phyloP scores from a whole-genome alignment of 2,797 vertebrate species.

The Eupleurogrammus muticus region DNA sequence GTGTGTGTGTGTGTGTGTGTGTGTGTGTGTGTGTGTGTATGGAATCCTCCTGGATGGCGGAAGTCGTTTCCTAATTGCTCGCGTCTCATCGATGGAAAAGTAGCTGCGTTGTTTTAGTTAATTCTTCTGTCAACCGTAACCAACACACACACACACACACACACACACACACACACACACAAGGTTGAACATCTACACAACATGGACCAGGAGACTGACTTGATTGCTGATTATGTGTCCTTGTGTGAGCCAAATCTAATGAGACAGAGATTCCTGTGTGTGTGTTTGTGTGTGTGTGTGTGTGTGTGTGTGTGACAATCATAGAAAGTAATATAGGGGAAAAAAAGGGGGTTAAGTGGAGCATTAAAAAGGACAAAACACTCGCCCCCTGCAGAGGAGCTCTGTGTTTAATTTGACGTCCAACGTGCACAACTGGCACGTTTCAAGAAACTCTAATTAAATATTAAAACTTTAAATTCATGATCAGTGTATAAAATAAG shows the following conservation, averaged over 20 bases:
- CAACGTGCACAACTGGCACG: not conserved
- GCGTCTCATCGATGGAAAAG: constrained; percentile 58
- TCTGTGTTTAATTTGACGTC: not conserved
- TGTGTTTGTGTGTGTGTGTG: not conserved
- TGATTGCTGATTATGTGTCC: constrained; percentile 33
- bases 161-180: constrained; percentile 4
- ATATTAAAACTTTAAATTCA: no score
- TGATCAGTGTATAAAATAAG: no score
- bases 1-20: constrained; percentile 13
- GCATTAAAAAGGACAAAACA: not conserved
- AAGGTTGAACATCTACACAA: constrained; percentile 30
- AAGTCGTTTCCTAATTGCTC: constrained; percentile 62
- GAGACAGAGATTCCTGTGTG: constrained; percentile 22
- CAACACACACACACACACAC: constrained; percentile 17
- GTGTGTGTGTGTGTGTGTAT: constrained; percentile 28
- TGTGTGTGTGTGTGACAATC: not conserved
- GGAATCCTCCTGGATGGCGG: constrained; percentile 47
- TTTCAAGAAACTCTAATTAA: not conserved
- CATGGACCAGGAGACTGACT: constrained; percentile 53
- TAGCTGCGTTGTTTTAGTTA: constrained; percentile 66
- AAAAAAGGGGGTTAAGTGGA: not conserved
- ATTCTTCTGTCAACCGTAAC: constrained; percentile 58
- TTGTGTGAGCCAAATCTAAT: constrained; percentile 29
- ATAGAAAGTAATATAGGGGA: not conserved
- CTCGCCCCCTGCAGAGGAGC: not conserved